Conservation (phyloP, 1,140 invertebrate species). For the Zaprionus vittiger region DNA sequence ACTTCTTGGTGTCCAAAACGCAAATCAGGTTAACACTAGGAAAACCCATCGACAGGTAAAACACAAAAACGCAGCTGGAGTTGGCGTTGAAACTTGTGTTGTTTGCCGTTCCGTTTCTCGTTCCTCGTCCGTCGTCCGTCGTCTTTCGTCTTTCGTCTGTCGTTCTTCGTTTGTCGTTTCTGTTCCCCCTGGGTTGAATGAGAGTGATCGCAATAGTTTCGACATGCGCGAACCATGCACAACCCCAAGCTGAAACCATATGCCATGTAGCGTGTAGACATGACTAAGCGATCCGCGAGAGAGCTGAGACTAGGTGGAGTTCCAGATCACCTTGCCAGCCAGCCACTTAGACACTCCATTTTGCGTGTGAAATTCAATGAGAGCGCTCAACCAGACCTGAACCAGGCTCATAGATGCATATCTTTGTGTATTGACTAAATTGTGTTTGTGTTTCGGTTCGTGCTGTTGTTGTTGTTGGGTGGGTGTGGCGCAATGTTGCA, state of each 20-base stretch:
- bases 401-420: conserved; percentile 60
- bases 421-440: conserved; percentile 74
- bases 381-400: conserved; percentile 35
- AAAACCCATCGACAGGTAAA: conserved; percentile 28
- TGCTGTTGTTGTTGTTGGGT: conserved; percentile 30
- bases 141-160: background rate
- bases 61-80: conserved; percentile 64
- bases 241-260: conserved; percentile 1
- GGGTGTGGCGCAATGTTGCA: conserved; percentile 76
- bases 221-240: background rate
- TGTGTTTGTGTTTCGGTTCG: conserved; percentile 40
- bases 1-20: conserved; percentile 2
- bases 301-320: conserved; percentile 44
- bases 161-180: background rate
- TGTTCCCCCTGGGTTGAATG: background rate
- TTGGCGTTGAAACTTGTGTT: conserved; percentile 63
- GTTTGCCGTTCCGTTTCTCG: background rate
- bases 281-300: conserved; percentile 52
- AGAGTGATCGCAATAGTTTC: conserved; percentile 43
- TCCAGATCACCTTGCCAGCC: conserved; percentile 65
- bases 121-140: too few species aligned
- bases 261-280: conserved; percentile 17
- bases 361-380: conserved; percentile 82
- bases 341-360: conserved; percentile 60
- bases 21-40: conserved; percentile 20